phyloP scores from a whole-genome alignment of 2,113 vertebrate genomes.

The Sigmodon hispidus region DNA sequence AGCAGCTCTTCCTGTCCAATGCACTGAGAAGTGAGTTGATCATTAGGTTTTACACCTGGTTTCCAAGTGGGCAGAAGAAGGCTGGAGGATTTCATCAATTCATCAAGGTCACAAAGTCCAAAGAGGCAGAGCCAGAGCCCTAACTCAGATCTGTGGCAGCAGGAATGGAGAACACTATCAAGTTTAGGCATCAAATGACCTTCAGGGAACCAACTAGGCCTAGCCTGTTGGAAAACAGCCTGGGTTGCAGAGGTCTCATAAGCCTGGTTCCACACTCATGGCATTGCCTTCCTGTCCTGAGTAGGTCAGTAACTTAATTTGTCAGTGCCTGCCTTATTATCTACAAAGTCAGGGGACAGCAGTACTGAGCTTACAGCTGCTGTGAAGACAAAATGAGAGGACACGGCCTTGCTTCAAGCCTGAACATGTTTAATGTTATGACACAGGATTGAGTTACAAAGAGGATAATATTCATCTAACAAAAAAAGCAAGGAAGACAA shows the following conservation, averaged over 20 bases:
- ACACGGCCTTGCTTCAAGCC: background rate
- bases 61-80: background rate
- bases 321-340: background rate
- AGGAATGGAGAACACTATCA: background rate
- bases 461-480: slow-evolving; percentile 2
- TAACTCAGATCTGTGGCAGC: background rate
- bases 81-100: background rate
- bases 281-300: background rate
- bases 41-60: background rate
- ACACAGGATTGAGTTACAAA: slow-evolving; percentile 13
- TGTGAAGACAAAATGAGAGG: background rate
- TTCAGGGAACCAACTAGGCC: background rate
- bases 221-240: background rate
- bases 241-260: background rate
- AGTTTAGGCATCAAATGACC: background rate
- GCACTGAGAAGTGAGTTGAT: background rate
- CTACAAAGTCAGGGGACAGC: background rate
- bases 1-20: background rate
- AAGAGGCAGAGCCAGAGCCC: background rate
- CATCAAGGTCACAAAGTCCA: background rate
- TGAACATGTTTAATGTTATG: background rate
- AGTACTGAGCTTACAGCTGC: background rate
- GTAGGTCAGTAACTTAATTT: background rate
- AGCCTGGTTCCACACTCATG: background rate
- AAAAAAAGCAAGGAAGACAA: slow-evolving; percentile 55